A percentile compares a stretch with the other conserved stretches of the same genome.
These are phyloP conservation scores for Tympanuchus pallidicinctus DNA, from an alignment of 2,113 vertebrate genomes.

Conservation along the genomic window DNA sequence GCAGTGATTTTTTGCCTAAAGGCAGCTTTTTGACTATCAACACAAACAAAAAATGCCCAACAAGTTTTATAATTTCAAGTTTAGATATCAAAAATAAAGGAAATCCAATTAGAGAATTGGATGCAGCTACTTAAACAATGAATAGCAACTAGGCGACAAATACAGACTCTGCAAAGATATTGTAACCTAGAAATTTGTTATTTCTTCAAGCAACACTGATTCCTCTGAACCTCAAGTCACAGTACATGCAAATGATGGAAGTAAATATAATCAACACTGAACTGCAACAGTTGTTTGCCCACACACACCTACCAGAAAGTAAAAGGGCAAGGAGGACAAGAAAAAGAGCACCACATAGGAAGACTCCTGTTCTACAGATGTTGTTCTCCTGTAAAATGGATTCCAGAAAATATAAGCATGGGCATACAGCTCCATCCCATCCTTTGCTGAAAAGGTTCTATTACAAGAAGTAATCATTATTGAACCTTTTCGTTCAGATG, in stretches of 20 bases:
- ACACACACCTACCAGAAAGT: not conserved
- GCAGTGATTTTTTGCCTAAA: not conserved
- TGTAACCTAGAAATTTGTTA: not conserved
- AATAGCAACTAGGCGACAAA: not conserved
- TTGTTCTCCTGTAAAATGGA: not conserved
- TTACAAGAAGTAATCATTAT: conserved; percentile 87
- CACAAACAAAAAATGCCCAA: not conserved
- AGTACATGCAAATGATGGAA: not conserved
- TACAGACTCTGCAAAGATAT: not conserved
- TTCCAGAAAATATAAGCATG: not conserved
- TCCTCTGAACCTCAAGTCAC: not conserved
- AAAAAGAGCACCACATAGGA: not conserved
- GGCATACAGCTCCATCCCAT: conserved; percentile 33
- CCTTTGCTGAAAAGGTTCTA: conserved; percentile 71
- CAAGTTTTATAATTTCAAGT: not conserved
- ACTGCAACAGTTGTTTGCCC: not conserved
- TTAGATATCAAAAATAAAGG: not conserved
- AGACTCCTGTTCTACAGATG: not conserved
- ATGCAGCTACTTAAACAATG: not conserved
- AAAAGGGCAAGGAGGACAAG: not conserved
- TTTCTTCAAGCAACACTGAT: not conserved
- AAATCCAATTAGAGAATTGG: not conserved
- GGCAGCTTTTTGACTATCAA: not conserved
- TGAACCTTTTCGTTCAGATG: conserved; percentile 85
- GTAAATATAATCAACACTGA: not conserved